Conservation (phyloP, 2,113 vertebrate genomes). For the Tauraco erythrolophus region DNA sequence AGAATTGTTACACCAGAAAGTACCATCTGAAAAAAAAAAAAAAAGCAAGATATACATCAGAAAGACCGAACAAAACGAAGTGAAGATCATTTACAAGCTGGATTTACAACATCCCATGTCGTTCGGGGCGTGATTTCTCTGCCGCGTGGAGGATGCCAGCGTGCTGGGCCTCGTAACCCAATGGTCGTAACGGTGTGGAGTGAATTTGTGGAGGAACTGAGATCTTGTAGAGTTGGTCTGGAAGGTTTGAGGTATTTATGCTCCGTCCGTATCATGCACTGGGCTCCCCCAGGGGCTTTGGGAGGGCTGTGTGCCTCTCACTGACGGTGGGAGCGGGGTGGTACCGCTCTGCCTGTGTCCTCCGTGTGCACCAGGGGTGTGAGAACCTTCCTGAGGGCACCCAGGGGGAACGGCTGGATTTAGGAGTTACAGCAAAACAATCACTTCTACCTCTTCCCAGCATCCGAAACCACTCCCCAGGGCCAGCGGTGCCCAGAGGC, state of each 20-base stretch:
- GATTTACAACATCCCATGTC: constrained; percentile 66
- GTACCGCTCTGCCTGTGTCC: neutral
- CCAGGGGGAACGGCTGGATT: neutral
- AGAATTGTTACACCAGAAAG: constrained; percentile 87
- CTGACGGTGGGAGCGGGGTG: neutral
- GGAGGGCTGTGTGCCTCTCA: neutral
- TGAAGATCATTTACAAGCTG: constrained; percentile 78
- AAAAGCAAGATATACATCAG: constrained; percentile 80
- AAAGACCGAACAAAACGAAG: constrained; percentile 77
- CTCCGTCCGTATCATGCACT: neutral
- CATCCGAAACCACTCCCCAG: accelerated
- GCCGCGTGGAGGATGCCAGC: constrained; percentile 48
- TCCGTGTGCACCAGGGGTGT: neutral
- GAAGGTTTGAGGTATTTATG: constrained; percentile 73
- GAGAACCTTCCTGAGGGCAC: neutral
- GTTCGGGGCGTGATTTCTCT: constrained; percentile 38
- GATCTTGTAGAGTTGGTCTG: neutral
- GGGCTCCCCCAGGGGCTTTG: accelerated
- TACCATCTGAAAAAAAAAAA: constrained; percentile 66
- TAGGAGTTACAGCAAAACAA: neutral
- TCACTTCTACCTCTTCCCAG: neutral
- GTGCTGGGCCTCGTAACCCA: neutral
- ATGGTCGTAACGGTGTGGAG: neutral
- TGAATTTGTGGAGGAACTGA: neutral
- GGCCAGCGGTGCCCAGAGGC: accelerated